Evolutionary conservation across 92 coral and sea anemone species (phyloP), one percentile per base, ranked within the genome.

Genomic region (Epizoanthus rinbou): DNA sequence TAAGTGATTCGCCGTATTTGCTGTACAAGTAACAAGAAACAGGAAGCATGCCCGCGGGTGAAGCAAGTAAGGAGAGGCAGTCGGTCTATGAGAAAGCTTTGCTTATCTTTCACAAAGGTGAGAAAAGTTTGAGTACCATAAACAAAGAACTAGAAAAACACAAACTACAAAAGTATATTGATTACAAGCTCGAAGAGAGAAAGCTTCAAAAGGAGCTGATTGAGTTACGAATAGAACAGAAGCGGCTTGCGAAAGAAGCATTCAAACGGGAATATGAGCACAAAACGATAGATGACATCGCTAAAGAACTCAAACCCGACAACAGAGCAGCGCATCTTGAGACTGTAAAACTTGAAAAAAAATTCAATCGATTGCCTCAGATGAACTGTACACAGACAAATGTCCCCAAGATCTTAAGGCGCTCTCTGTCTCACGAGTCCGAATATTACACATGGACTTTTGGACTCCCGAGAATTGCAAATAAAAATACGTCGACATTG

Each of bases 391-490:
- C 98, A 25, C 95, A 90, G 60, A 75, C 81, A 11, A 90, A 92
- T 39, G 81, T 91, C 8, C 95, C 95, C 7, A 87, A 69, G 73
- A 93, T 93, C 35, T 70, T 93, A 76, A 86, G 75, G 25, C 80
- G 95, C 18, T 57, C 68, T 14, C 75, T 93, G 58, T 93, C 98
- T 4, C 86, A 87, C 60, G 98, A 93, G 66, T 93, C 98, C 0
- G 98, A 91, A 52, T 93, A 86, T 33, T 93, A 71, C 62, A 93
- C 95, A 39, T 93, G 98, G 98, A 93, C 95, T 3, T 91, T 89
- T 25, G 98, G 95, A 6, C 67, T 93, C 1, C 90, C 95, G 7
- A 87, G 65, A 25, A 75, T 89, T 18, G 90, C 87, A 16, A 80
- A 86, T 41, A 82, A 69, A 17, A 16, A 82, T 8, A 66, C 57